Conservation (phyloP, 2,113 vertebrate species). For the Rhinolophus ferrumequinum region DNA sequence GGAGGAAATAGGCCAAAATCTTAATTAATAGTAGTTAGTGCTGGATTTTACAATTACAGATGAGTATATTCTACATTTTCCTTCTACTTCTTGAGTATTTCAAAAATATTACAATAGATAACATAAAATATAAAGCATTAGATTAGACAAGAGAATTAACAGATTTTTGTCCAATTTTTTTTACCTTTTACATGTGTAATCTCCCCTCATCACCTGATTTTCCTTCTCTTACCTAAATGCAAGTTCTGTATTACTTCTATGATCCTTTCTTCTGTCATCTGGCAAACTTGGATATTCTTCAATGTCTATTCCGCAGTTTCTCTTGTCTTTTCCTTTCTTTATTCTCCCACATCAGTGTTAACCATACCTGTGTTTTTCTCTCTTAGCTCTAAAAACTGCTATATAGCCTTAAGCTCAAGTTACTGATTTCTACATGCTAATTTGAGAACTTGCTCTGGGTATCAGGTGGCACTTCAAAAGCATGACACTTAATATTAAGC, state of each 20-base stretch:
- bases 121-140: not conserved
- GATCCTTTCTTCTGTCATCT: not conserved
- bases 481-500: not conserved
- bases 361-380: not conserved
- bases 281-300: not conserved
- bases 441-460: not conserved
- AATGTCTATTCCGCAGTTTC: not conserved
- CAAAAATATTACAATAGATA: not conserved
- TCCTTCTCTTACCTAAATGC: not conserved
- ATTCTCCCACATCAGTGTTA: not conserved
- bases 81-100: not conserved
- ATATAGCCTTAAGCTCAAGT: not conserved
- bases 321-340: not conserved
- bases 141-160: not conserved
- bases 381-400: not conserved
- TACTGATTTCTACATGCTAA: not conserved
- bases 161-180: not conserved
- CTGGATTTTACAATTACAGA: not conserved
- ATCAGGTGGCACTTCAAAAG: not conserved
- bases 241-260: not conserved
- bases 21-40: not conserved
- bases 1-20: not conserved
- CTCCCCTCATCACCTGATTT: not conserved
- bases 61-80: not conserved
- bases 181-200: not conserved